phyloP scores from a whole-genome alignment of 2,888 invertebrate species.

The Elmis aenea region DNA sequence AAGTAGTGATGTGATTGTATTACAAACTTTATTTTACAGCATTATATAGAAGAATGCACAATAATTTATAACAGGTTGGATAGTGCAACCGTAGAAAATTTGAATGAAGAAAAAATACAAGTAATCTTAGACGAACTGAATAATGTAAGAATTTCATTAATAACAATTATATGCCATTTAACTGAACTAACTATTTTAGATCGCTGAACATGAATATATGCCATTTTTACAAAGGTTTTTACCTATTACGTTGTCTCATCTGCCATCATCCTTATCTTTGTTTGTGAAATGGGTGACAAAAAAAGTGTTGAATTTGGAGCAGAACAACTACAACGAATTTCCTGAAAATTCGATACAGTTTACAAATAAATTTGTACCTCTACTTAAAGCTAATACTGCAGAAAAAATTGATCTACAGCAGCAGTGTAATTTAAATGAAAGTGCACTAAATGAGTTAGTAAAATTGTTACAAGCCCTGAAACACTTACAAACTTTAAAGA shows the following conservation, averaged over 20 bases:
- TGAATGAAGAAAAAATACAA: constrained; percentile 26
- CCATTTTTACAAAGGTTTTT: constrained; percentile 35
- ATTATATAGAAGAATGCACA: constrained; percentile 34
- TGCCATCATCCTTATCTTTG: constrained; percentile 27
- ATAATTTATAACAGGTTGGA: constrained; percentile 35
- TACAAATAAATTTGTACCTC: constrained; percentile 23
- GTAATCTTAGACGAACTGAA: constrained; percentile 29
- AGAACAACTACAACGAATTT: constrained; percentile 33
- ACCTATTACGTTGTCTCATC: constrained; percentile 29
- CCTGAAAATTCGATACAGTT: constrained; percentile 34
- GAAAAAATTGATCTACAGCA: constrained; percentile 12
- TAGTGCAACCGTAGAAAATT: constrained; percentile 15
- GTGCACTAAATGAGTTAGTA: constrained; percentile 9
- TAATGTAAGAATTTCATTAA: constrained; percentile 25
- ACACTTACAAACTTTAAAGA: constrained; percentile 28
- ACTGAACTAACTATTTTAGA: constrained; percentile 25
- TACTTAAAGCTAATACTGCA: constrained; percentile 31
- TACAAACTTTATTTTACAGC: too few relatives aligned
- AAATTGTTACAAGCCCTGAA: constrained; percentile 13
- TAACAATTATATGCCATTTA: too few relatives aligned
- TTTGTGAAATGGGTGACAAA: constrained; percentile 34
- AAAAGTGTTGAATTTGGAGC: constrained; percentile 31
- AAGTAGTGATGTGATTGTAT: constrained; percentile 8
- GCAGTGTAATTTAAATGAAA: constrained; percentile 6
- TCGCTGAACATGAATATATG: constrained; percentile 18